Evolutionary conservation across 2,888 invertebrate genomes (phyloP).

Genomic region (Drosophila paracracens): DNA sequence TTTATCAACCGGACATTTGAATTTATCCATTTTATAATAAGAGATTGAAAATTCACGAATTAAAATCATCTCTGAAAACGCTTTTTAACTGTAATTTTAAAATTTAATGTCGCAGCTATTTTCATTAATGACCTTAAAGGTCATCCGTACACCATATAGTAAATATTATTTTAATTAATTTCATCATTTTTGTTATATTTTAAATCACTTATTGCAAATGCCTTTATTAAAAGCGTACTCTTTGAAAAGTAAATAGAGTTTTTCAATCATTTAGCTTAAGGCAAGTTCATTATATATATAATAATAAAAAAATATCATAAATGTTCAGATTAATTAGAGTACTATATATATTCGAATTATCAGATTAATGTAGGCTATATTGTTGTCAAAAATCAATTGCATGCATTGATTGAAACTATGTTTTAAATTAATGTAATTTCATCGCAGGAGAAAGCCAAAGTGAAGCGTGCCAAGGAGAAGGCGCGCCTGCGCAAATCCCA

Average conservation of each 20-base stretch:
- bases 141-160: too few relatives aligned
- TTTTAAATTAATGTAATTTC: background rate
- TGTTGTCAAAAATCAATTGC: background rate
- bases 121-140: background rate
- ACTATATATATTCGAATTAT: background rate
- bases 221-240: background rate
- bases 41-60: background rate
- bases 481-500: constrained; percentile 88
- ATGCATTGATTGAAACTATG: background rate
- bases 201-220: background rate
- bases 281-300: background rate
- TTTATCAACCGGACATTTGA: background rate
- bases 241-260: background rate
- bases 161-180: background rate
- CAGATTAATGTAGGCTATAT: background rate
- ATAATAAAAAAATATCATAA: background rate
- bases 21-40: background rate
- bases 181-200: background rate
- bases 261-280: background rate
- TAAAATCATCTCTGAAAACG: background rate
- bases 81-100: background rate
- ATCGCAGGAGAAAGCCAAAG: constrained; percentile 88
- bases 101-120: too few relatives aligned
- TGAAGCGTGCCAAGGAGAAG: constrained; percentile 89
- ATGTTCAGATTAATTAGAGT: background rate